Conservation (phyloP, 2,113 vertebrate species). For the Microtus ochrogaster region DNA sequence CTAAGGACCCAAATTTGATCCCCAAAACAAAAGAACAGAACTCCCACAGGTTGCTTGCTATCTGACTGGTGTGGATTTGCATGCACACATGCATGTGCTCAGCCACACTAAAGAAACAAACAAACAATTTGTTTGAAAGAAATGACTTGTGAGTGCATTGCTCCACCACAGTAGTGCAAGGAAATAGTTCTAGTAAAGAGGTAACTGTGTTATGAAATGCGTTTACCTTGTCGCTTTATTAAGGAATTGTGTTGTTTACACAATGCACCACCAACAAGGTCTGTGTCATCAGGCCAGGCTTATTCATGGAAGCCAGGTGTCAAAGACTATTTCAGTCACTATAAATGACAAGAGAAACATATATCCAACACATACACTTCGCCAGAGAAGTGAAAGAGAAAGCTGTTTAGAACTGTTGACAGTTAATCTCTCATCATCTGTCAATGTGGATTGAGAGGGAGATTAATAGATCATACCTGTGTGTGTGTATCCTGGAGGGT, state of each 20-base stretch:
- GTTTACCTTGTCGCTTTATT: slow-evolving; percentile 32
- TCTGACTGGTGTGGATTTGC: too few relatives aligned
- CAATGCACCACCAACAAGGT: neutral
- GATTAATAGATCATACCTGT: neutral
- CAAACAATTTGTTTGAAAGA: neutral
- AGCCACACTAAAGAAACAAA: neutral
- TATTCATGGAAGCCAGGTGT: neutral
- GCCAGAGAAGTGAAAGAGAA: neutral
- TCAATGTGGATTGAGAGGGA: neutral
- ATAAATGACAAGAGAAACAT: neutral
- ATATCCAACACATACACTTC: neutral
- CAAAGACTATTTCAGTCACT: neutral
- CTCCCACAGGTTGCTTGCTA: too few relatives aligned
- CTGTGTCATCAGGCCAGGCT: neutral
- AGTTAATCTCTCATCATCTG: neutral
- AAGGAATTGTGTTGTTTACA: neutral
- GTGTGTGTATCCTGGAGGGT: too few relatives aligned
- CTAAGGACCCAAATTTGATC: neutral
- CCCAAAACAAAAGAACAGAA: neutral
- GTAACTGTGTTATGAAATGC: neutral
- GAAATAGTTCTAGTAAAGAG: slow-evolving; percentile 1
- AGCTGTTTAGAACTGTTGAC: neutral
- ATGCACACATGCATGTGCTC: neutral
- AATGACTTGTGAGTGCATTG: slow-evolving; percentile 15
- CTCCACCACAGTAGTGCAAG: rapidly evolving